Evolutionary conservation across 2,888 invertebrate species (phyloP), one percentile per base, ranked within the genome.

Genomic region (Rhagium mordax): DNA sequence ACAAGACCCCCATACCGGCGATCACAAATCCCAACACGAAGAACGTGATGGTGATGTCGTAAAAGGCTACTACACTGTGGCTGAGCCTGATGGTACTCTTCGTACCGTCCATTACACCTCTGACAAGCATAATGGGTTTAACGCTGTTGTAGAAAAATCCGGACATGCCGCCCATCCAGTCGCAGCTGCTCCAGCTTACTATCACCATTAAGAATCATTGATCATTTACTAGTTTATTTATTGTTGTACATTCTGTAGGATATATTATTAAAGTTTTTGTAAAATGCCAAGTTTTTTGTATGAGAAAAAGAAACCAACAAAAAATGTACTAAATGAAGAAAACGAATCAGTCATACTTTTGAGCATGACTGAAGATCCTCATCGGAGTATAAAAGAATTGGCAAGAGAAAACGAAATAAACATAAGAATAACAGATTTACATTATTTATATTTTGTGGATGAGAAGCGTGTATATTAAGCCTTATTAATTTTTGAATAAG

Each of bases 1-100:
- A 24, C 89, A 90, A 74, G 91, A 91, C 82, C 90, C 90, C 81
- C 91, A 91, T 83, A 91, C 90, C 3, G 91, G 91, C 13, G 91
- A 91, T 81, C 81, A 81, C 73, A 84, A 84, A 65, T 74, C 79
- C 57, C 84, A 84, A 78, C 90, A 91, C 70, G 91, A 91, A 82
- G 88, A 88, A 70, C 87, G 91, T 61, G 90, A 90, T 77, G 90
- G 90, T 29, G 90, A 90, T 81, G 87, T 85, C 18, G 90, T 90
- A 20, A 89, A 90, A 78, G 90, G 90, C 5, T 79, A 75, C 20
- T 84, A 90, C 86, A 88, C 89, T 2, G 85, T 90, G 68, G 88
- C 89, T 64, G 89, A 90, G 84, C 89, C 90, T 66, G 90, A 90
- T 76, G 90, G 90, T 77, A 89, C 89, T 79, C 87, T 89, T 62